Conservation (phyloP, 2,113 vertebrate species). For the Circaetus gallicus region DNA sequence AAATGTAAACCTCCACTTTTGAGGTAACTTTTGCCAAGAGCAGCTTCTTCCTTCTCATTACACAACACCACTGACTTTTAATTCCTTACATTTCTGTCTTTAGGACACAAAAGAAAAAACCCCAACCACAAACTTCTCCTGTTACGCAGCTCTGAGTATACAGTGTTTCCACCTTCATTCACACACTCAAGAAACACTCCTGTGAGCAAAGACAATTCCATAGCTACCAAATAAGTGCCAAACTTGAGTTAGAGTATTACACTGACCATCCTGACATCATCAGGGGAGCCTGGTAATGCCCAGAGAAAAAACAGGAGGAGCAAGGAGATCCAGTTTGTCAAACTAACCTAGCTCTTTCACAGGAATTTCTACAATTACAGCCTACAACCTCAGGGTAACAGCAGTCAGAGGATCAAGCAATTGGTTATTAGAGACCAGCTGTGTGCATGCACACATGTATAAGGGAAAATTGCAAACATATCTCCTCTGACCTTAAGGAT, state of each 20-base stretch:
- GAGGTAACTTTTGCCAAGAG: neutral
- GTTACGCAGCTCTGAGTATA: neutral
- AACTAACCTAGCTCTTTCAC: neutral
- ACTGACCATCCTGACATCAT: neutral
- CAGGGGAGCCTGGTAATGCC: neutral
- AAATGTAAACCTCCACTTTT: neutral
- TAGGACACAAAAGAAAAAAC: neutral
- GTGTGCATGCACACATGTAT: no score
- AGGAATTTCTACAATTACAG: neutral
- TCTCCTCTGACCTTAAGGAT: neutral
- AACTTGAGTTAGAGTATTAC: neutral
- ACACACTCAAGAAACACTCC: neutral
- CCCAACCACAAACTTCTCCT: no score
- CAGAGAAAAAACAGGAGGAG: neutral
- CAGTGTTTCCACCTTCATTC: neutral
- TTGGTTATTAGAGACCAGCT: neutral
- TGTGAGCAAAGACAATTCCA: neutral
- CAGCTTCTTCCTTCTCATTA: neutral
- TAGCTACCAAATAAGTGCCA: neutral
- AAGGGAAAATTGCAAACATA: neutral
- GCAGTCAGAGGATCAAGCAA: neutral
- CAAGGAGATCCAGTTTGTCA: neutral
- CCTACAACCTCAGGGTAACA: neutral
- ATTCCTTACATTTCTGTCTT: neutral
- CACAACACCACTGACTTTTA: no score